Percentiles rank a stretch among this genome's conserved stretches.
phyloP scores from a whole-genome alignment of 2,113 vertebrate genomes.

The Antechinus stuartii region DNA sequence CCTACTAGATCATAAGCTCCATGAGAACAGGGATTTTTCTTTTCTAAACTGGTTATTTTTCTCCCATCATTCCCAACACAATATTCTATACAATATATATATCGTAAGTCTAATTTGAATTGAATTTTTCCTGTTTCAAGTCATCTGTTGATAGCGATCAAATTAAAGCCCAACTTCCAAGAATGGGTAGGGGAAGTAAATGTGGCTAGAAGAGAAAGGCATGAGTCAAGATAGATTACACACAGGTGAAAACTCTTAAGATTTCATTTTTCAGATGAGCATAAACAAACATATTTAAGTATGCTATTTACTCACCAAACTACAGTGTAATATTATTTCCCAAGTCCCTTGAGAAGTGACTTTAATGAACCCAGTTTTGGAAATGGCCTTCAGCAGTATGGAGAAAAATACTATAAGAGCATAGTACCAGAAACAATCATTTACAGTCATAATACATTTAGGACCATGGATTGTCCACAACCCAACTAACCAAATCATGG shows the following conservation, averaged over 20 bases:
- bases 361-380: background rate
- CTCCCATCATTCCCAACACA: background rate
- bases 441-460: background rate
- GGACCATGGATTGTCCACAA: background rate
- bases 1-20: background rate
- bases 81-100: background rate
- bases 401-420: background rate
- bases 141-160: constrained; percentile 11
- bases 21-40: background rate
- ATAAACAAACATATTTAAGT: background rate
- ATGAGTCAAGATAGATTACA: constrained; percentile 13
- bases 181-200: background rate
- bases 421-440: background rate
- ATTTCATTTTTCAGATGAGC: constrained; percentile 22
- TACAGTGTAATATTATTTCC: constrained; percentile 9
- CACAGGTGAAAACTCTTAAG: background rate
- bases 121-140: background rate
- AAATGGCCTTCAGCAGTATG: background rate
- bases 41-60: background rate
- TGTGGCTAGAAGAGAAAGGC: background rate
- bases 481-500: background rate
- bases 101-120: background rate
- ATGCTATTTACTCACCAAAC: background rate
- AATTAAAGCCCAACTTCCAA: constrained; percentile 22
- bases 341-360: constrained; percentile 29